Evolutionary conservation across 2,113 vertebrate species (phyloP).

Genomic region (Macroglossus sobrinus): DNA sequence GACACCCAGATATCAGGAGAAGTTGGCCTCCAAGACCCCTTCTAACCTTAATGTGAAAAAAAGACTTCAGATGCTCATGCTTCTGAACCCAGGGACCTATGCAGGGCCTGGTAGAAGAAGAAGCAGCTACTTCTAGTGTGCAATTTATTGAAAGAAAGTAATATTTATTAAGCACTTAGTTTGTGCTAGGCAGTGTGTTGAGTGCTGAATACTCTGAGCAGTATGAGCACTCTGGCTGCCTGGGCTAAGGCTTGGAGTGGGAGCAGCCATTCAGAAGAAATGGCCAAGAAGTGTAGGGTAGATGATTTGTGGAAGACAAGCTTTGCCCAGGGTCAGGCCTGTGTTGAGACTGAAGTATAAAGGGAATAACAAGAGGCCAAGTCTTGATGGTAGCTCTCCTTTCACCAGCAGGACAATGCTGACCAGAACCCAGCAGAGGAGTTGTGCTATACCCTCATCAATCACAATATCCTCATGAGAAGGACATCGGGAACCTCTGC

Average conservation of each 20-base stretch:
- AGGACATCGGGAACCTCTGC: not conserved
- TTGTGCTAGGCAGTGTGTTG: not conserved
- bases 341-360: not conserved
- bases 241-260: not conserved
- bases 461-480: rapidly evolving
- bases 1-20: not conserved
- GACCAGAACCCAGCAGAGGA: constrained; percentile 26
- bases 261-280: not conserved
- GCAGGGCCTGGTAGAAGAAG: not conserved
- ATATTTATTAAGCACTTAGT: not conserved
- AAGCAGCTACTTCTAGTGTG: not conserved
- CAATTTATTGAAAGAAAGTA: not conserved
- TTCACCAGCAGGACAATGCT: constrained; percentile 38
- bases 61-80: not conserved
- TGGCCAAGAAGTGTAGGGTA: not conserved
- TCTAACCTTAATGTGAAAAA: not conserved
- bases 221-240: not conserved
- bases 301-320: not conserved
- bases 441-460: constrained; percentile 68
- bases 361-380: rapidly evolving
- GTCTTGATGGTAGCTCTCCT: not conserved
- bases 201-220: not conserved
- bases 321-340: not conserved
- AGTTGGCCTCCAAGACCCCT: not conserved
- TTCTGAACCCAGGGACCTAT: not conserved